These are phyloP conservation scores for Zaprionus lineosus DNA, from an alignment of 2,888 invertebrate genomes.

Conservation along the genomic window DNA sequence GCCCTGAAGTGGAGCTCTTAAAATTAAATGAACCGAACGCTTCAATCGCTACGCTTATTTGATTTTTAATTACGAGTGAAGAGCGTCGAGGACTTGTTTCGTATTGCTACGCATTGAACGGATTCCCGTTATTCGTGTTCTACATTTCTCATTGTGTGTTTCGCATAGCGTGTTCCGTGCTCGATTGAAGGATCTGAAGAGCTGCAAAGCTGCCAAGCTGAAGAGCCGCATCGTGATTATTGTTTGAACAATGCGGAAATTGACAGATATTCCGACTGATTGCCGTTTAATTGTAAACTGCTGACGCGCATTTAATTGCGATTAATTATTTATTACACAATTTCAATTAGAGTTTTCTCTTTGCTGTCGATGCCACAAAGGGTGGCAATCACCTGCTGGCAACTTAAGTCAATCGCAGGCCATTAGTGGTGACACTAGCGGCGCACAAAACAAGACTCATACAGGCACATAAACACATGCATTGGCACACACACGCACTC, in stretches of 20 bases:
- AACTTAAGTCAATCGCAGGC: conserved; percentile 67
- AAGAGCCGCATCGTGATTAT: conserved; percentile 34
- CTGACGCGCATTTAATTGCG: conserved; percentile 62
- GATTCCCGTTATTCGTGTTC: no score
- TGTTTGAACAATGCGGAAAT: conserved; percentile 44
- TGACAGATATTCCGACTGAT: conserved; percentile 41
- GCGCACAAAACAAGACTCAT: background rate
- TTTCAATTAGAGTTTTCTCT: conserved; percentile 51
- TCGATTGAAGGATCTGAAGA: no score
- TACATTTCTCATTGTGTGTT: no score
- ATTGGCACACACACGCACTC: background rate
- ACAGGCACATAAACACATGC: background rate
- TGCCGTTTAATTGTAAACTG: conserved; percentile 57
- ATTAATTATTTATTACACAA: conserved; percentile 66
- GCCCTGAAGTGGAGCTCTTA: conserved; percentile 32
- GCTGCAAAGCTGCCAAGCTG: no score
- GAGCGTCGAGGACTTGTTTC: no score
- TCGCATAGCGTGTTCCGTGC: no score
- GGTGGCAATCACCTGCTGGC: conserved; percentile 27
- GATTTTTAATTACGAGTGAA: conserved; percentile 48
- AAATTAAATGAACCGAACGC: conserved; percentile 42
- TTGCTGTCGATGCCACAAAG: background rate
- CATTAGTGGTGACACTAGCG: conserved; percentile 65
- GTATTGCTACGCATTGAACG: no score
- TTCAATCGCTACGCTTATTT: conserved; percentile 35